Percentiles rank a stretch among this genome's conserved stretches.
Conservation (phyloP, 2,113 vertebrate genomes). For the Clupea harengus region DNA sequence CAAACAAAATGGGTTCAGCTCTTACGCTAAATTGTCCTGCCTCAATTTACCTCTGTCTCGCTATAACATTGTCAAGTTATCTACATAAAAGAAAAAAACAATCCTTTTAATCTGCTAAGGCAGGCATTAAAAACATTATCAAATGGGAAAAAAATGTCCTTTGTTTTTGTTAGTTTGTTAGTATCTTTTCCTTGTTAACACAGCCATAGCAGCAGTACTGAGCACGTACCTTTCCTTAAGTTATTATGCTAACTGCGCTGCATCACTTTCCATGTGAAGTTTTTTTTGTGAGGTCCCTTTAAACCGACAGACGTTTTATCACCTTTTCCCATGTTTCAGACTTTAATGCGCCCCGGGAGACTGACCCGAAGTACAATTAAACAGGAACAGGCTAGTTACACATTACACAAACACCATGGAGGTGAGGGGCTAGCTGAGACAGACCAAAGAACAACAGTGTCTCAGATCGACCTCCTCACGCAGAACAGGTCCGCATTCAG, state of each 20-base stretch:
- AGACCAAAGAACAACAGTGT: conserved; percentile 12
- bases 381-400: conserved; percentile 33
- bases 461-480: neutral
- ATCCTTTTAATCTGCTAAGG: neutral
- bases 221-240: neutral
- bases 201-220: neutral
- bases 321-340: conserved; percentile 56
- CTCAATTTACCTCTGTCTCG: neutral
- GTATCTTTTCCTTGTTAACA: neutral
- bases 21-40: neutral
- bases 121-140: neutral
- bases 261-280: neutral
- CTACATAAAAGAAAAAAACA: neutral
- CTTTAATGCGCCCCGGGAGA: conserved; percentile 51
- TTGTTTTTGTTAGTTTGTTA: neutral
- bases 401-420: conserved; percentile 14
- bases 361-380: conserved; percentile 53
- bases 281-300: conserved; percentile 33
- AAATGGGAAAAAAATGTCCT: neutral
- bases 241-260: neutral
- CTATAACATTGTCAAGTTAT: neutral
- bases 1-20: neutral
- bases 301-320: conserved; percentile 51
- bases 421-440: conserved; percentile 47
- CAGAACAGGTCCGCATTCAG: neutral